Evolutionary conservation across 2,113 vertebrate species (phyloP), one percentile per base, ranked within the genome.

Genomic region (Orientallactaga bullata): DNA sequence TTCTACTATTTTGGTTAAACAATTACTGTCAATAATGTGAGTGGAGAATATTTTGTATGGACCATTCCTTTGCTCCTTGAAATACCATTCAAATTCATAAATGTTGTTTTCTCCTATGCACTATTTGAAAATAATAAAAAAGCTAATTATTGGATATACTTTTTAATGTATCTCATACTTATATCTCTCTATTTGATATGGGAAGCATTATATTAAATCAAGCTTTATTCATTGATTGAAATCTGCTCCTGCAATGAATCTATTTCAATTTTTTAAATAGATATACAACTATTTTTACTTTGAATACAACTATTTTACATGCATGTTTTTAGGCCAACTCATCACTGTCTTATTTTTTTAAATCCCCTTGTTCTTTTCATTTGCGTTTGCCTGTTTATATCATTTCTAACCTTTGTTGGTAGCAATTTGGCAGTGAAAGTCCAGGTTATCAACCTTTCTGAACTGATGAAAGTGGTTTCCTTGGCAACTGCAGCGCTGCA

Each of bases 401-500:
- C 94, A 91, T 32, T 92, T 87, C 18, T 91, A 65, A 95, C 94
- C 28, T 96, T 94, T 96, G 92, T 78, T 92, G 93, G n/a, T 96
- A 71, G 77, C 91, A 3, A 0, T 96, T 96, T 86, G 97, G 94
- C 97, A 97, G 93, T 79, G 79, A 90, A 93, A 85, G 92, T 84
- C 94, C 95, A 94, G 88, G 90, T 95, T 97, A 95, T 80, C 90
- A 97, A 91, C 77, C 92, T 95, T 94, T 95, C 30, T 94, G 91
- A 98, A 72, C 63, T 80, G 94, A 97, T 97, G 97, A 63, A 97
- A 97, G 95, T 79, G 78, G 98, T 98, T 98, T 96, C 98, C 98
- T 82, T 98, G 98, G 97, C 96, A 98, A 98, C 97, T 39, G 84
- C 71, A 98, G 55, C 86, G 96, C 94, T 97, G 94, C 92, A 88